Conservation (phyloP, 2,888 invertebrate genomes). For the Heliconius erato region DNA sequence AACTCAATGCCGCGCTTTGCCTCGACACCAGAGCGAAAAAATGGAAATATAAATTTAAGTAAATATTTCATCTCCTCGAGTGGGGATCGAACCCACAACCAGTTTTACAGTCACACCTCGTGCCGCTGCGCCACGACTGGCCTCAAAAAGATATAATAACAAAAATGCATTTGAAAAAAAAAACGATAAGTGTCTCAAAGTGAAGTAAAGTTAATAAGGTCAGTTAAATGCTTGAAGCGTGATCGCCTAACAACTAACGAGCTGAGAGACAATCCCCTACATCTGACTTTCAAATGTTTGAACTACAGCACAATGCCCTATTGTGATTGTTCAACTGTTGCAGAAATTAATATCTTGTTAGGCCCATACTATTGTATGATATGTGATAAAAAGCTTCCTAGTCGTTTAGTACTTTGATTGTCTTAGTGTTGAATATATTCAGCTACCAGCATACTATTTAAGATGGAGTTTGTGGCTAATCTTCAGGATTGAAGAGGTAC, state of each 20-base stretch:
- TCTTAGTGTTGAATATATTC: background rate
- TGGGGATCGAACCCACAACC: too few species aligned
- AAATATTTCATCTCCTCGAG: too few species aligned
- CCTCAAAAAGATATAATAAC: too few species aligned
- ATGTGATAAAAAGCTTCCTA: conserved; percentile 21
- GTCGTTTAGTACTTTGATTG: conserved; percentile 4
- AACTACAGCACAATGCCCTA: conserved; percentile 44
- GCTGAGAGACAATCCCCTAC: conserved; percentile 47
- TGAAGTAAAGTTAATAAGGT: conserved; percentile 43
- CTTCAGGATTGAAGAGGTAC: background rate
- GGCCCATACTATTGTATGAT: conserved; percentile 20
- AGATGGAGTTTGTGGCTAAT: background rate
- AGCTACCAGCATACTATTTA: background rate
- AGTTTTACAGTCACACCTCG: too few species aligned
- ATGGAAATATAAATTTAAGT: too few species aligned
- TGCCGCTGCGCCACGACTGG: too few species aligned
- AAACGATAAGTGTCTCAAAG: background rate
- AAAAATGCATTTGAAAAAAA: background rate
- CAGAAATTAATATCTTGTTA: conserved; percentile 39
- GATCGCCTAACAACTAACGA: conserved; percentile 49
- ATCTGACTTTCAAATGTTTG: conserved; percentile 45
- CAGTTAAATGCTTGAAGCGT: conserved; percentile 47
- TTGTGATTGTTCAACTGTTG: conserved; percentile 42
- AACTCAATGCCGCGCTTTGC: too few species aligned
- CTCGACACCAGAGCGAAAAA: too few species aligned